Conservation (phyloP, 2,113 vertebrate species). For the Calypte anna region DNA sequence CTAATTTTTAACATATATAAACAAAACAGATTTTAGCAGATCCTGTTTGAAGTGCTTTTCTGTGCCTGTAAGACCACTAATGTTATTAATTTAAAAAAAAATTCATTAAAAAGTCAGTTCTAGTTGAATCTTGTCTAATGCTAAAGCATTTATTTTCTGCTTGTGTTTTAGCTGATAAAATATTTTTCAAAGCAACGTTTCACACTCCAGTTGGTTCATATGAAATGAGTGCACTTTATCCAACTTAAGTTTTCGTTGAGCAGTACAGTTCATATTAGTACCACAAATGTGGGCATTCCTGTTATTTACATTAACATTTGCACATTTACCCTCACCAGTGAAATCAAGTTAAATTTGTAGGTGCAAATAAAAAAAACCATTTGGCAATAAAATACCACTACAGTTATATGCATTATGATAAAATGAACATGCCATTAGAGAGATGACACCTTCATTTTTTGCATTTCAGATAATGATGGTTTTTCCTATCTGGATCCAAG, state of each 20-base stretch:
- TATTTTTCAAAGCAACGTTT: background rate
- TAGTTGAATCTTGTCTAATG: background rate
- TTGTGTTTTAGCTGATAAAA: background rate
- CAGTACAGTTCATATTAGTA: background rate
- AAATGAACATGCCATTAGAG: too few relatives aligned
- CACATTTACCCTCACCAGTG: background rate
- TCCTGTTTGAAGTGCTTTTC: background rate
- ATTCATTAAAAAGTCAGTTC: background rate
- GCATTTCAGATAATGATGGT: too few relatives aligned
- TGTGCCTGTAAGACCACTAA: background rate
- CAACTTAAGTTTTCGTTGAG: background rate
- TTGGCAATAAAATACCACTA: too few relatives aligned
- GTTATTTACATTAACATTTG: background rate
- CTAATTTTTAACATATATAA: background rate
- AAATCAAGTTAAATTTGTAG: background rate
- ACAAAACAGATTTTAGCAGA: background rate
- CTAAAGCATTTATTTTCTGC: background rate
- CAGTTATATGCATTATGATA: too few relatives aligned
- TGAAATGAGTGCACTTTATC: background rate
- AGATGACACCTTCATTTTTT: too few relatives aligned
- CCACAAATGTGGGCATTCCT: background rate
- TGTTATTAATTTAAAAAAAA: background rate
- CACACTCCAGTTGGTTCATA: background rate
- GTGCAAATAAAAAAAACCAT: too few relatives aligned
- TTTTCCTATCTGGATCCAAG: too few relatives aligned